Evolutionary conservation across 2,888 invertebrate species (phyloP), one percentile per base, ranked within the genome.

Genomic region (Melanargia galathea): DNA sequence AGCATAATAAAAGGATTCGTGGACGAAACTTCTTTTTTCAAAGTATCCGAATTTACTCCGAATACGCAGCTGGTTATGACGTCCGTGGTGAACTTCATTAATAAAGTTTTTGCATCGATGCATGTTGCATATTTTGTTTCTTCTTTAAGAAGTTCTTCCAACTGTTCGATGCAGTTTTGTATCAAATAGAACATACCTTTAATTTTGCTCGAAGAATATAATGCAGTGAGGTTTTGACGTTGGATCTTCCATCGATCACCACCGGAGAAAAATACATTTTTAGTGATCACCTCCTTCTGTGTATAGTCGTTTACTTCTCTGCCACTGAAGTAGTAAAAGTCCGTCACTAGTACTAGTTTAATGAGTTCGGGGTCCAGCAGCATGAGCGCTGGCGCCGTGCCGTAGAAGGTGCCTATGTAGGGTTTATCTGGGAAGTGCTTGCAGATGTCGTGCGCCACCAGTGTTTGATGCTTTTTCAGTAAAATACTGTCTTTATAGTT

Each of bases 371-470:
- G 84, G 48, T 87, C 84, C 70, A 81, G 76, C 1, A 86, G 62
- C 26, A 87, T 72, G n/a, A 86, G 76, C 0, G 81, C 72, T 0
- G 87, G 87, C 43, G 84, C 82, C 0, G 82, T 83, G 0, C 86
- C 86, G 22, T 75, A 84, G 60, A 75, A 88, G 0, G 79, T 77
- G 0, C 89, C 88, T 1, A 89, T 81, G 52, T 78, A 81, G 0
- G 87, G 83, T 13, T 65, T 80, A 0, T 77, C 69, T 0, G 83
- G 80, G 16, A 83, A 83, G 24, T 75, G 68, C 5, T 69, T 65
- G 60, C 83, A 85, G 11, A 88, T 71, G 2, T 78, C 70, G 18
- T 77, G 75, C 0, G 71, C 67, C 1, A 76, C 68, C 18, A 75
- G 46, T 0, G 78, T 79, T 0, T 74, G 20, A 56, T 70, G 75